Base-by-base conservation (phyloP, 2,113 vertebrate species). In the Oenanthe oenanthe region DNA sequence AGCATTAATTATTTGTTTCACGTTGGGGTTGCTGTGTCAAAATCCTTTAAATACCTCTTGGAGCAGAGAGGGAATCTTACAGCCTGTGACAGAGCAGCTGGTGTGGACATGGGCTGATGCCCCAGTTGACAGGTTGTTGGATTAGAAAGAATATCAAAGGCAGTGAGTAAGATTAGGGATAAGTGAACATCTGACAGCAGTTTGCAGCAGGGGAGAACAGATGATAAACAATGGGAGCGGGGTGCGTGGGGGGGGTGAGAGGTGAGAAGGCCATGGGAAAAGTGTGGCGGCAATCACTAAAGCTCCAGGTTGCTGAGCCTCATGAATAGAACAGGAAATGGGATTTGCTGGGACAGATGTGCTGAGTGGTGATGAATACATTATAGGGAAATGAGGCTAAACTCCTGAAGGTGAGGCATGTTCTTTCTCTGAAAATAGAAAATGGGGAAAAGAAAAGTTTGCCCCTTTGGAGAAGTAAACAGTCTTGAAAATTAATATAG, bases 231-330 rank as follows among this genome's bases (percentile, higher is more conserved):
- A 98, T 98, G 96, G 91, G 96, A 97, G 96, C 71, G 62, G 97
- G 95, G 96, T 77, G 67, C 45, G 31, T 63, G 89, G 85, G 92
- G 97, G 95, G 96, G 94, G 85, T 10, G 83, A 96, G 97, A 97
- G 97, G 97, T 98, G 97, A 98, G 95, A 97, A 98, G 97, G 97
- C 97, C 97, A 98, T 98, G 97, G 97, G 97, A 98, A 98, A 97
- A 97, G 97, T 97, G 97, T 98, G 97, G 96, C 96, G 66, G 93
- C 97, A 97, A 97, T 98, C 96, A 96, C 96, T 96, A 95, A 96
- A 97, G 94, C 97, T 96, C 97, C 97, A 98, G 97, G 97, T 97
- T 98, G 95, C 97, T 94, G 96, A 95, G 93, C 96, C 96, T 97
- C 96, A 96, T 98, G 97, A 98, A 98, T 97, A 97, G 97, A 92